Percentiles rank a stretch among this genome's conserved stretches.
These are phyloP conservation scores for Daubentonia madagascariensis DNA, from an alignment of 2,113 vertebrate species.

Conservation along the genomic window DNA sequence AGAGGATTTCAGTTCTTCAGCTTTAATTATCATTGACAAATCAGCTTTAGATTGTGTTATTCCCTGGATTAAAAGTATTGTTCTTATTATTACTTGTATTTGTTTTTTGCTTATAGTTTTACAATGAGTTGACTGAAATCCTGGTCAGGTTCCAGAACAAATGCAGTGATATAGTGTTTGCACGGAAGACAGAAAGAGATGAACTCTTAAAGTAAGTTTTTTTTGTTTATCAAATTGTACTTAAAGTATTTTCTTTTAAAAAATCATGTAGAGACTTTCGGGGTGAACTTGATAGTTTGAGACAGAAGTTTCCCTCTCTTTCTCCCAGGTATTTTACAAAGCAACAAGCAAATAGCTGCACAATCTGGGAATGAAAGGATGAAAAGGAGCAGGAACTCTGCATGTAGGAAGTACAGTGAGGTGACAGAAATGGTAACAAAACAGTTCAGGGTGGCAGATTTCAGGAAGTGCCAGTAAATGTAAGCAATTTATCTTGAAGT, in stretches of 20 bases:
- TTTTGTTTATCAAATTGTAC: neutral
- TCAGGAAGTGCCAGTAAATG: neutral
- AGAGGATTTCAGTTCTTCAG: neutral
- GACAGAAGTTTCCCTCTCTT: neutral
- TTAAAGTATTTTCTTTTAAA: neutral
- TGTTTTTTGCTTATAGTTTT: constrained; percentile 87
- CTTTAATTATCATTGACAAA: neutral
- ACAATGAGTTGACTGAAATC: constrained; percentile 97
- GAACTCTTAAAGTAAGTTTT: constrained; percentile 96
- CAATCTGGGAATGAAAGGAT: neutral
- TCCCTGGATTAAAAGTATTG: neutral
- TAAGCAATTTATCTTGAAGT: neutral
- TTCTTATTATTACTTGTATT: neutral
- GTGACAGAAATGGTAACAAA: neutral
- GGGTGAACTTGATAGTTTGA: neutral
- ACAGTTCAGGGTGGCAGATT: neutral
- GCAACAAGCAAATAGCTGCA: neutral
- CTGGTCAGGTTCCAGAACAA: constrained; percentile 98
- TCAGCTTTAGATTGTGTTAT: neutral
- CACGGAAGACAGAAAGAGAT: constrained; percentile 97
- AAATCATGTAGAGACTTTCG: neutral
- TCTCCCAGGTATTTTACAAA: neutral
- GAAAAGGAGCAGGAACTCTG: neutral
- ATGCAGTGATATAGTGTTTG: constrained; percentile 98
- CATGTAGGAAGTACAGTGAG: neutral